phyloP scores from a whole-genome alignment of 2,888 invertebrate genomes.

The Stomorhina lunata region DNA sequence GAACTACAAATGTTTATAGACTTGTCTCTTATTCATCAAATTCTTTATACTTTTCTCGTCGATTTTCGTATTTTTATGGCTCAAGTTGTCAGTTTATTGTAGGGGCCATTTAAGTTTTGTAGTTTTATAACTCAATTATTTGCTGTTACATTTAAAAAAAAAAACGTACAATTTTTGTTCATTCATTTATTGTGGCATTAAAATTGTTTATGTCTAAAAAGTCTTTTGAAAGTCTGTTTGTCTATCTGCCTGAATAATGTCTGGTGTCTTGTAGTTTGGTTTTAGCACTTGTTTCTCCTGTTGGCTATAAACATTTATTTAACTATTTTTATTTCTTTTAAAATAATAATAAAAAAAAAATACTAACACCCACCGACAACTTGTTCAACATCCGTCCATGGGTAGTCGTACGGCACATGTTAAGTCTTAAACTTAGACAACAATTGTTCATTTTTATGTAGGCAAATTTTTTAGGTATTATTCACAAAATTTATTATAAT shows the following conservation, averaged over 20 bases:
- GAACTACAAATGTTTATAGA: conserved; percentile 1
- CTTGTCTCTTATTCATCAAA: background rate
- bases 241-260: background rate
- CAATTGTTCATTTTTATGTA: background rate
- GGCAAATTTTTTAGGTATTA: too few relatives aligned
- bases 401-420: background rate
- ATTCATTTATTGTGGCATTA: conserved; percentile 51
- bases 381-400: conserved; percentile 24
- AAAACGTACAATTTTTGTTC: conserved; percentile 19
- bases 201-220: conserved; percentile 53
- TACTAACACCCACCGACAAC: conserved; percentile 40
- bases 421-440: background rate
- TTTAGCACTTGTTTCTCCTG: conserved; percentile 43
- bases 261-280: background rate
- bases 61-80: conserved; percentile 52
- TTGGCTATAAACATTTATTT: conserved; percentile 38
- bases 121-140: conserved; percentile 63
- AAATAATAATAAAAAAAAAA: too few relatives aligned
- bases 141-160: conserved; percentile 56
- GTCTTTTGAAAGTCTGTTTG: conserved; percentile 49
- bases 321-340: background rate
- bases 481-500: too few relatives aligned
- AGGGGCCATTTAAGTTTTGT: conserved; percentile 57
- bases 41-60: background rate
- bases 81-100: conserved; percentile 57